Evolutionary conservation across 2,797 vertebrate species (phyloP).

Genomic region (Gallinago stenura): DNA sequence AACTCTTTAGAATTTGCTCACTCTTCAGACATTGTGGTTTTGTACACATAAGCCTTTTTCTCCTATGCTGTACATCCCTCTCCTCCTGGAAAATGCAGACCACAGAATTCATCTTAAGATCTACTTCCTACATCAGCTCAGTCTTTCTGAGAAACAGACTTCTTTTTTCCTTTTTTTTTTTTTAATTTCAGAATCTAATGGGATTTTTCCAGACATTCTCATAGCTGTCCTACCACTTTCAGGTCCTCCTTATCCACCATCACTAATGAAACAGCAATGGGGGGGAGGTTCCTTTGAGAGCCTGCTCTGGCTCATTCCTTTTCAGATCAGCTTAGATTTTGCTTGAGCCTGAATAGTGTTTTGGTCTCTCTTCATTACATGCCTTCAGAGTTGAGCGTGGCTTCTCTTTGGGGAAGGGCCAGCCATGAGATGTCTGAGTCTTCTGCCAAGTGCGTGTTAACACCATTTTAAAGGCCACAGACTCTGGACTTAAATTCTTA

Average conservation of each 20-base stretch:
- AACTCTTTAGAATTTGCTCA: neutral
- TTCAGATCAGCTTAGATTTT: constrained; percentile 43
- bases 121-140: neutral
- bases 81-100: neutral
- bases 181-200: neutral
- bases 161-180: neutral
- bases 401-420: constrained; percentile 32
- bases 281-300: neutral
- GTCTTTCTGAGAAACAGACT: neutral
- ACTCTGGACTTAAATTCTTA: constrained; percentile 10
- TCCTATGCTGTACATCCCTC: neutral
- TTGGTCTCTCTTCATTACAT: constrained; percentile 21
- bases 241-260: neutral
- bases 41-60: neutral
- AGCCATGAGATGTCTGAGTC: neutral
- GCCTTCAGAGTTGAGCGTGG: constrained; percentile 3
- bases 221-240: neutral
- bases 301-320: constrained; percentile 51
- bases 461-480: neutral
- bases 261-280: neutral
- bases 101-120: neutral
- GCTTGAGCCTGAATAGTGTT: constrained; percentile 5
- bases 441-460: neutral
- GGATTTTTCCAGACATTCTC: neutral
- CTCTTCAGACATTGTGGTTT: neutral